Conservation (phyloP, 2,888 invertebrate species). For the Druceiella hillmani region DNA sequence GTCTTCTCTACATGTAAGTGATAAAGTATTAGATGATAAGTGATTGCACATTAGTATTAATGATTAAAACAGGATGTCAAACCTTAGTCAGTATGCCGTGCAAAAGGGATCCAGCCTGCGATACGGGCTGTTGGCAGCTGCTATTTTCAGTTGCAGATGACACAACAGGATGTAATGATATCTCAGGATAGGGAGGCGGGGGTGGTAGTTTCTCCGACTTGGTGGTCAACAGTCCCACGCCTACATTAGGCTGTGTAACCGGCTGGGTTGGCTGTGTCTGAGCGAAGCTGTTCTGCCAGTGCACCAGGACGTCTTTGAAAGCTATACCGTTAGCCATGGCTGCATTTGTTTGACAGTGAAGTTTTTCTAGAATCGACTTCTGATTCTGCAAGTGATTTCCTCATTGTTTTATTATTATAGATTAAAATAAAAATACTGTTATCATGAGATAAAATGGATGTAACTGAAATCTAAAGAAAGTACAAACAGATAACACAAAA, state of each 20-base stretch:
- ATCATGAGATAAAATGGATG: no score
- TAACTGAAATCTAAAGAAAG: no score
- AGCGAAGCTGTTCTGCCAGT: no score
- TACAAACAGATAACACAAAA: no score
- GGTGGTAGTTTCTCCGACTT: slow-evolving; percentile 46
- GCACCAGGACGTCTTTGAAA: slow-evolving; percentile 72
- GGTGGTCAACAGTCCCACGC: slow-evolving; percentile 25
- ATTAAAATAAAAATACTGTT: no score
- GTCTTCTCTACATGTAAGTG: no score
- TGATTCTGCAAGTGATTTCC: slow-evolving; percentile 37
- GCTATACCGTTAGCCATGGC: slow-evolving; percentile 43
- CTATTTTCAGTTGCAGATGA: slow-evolving; percentile 32
- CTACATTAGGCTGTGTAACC: background rate
- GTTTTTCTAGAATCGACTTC: slow-evolving; percentile 44
- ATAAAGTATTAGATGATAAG: no score
- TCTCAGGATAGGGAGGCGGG: slow-evolving; percentile 71
- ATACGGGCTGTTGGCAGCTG: slow-evolving; percentile 31
- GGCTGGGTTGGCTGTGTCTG: no score
- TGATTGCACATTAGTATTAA: no score
- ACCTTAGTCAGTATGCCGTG: slow-evolving; percentile 75
- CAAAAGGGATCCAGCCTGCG: slow-evolving; percentile 60
- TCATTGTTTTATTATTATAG: no score
- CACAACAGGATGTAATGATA: slow-evolving; percentile 68
- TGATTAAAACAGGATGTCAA: no score
- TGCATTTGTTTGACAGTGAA: slow-evolving; percentile 47